A percentile compares a stretch with the other conserved stretches of the same genome.
phyloP scores from a whole-genome alignment of 2,888 invertebrate species.

The Serrognathus titanus region DNA sequence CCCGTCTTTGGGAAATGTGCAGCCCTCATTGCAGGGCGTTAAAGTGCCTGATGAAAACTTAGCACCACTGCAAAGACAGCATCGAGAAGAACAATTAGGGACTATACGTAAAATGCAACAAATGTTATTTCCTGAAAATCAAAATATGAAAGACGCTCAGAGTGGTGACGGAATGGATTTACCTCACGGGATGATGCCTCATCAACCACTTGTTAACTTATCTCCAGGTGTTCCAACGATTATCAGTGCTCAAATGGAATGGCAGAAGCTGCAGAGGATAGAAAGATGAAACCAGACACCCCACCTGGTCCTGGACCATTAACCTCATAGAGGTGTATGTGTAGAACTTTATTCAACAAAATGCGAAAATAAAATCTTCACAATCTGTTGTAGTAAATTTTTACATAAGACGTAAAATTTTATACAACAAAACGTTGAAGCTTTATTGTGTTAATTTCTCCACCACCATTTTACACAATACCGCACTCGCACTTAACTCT shows the following conservation, averaged over 20 bases:
- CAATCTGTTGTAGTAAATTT: no score
- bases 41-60: constrained; percentile 95
- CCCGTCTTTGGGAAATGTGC: constrained; percentile 53
- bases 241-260: constrained; percentile 72
- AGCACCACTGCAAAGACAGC: constrained; percentile 92
- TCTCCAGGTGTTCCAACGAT: constrained; percentile 32
- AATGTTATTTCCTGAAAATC: constrained; percentile 83
- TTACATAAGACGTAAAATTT: no score
- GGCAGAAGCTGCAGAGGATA: constrained; percentile 83
- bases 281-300: constrained; percentile 43
- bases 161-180: constrained; percentile 14
- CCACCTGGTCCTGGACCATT: constrained; percentile 34
- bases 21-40: constrained; percentile 67
- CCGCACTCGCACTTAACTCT: no score
- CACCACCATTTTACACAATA: no score
- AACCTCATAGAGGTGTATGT: constrained; percentile 33
- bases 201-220: constrained; percentile 22
- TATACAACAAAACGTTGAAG: no score
- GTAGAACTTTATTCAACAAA: no score
- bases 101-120: constrained; percentile 90
- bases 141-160: constrained; percentile 37
- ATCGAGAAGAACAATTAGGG: constrained; percentile 89
- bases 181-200: constrained; percentile 22
- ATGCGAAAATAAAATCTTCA: no score
- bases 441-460: no score